These are phyloP conservation scores for Fistularia tabacaria DNA, from an alignment of 2,797 vertebrate genomes.

Conservation along the genomic window DNA sequence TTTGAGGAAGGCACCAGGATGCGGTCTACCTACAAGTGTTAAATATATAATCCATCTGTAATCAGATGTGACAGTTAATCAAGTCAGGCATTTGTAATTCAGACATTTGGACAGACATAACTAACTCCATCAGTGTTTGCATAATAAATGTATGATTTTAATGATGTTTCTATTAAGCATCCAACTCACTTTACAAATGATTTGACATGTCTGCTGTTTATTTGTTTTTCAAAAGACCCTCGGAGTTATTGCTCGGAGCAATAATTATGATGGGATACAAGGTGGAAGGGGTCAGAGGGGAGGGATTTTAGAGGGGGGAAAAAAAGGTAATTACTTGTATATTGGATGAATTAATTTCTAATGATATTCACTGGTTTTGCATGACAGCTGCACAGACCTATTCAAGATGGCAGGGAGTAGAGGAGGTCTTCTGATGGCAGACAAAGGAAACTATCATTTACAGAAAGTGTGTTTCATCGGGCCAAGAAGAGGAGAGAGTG, in stretches of 20 bases:
- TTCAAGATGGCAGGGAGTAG: slow-evolving; percentile 72
- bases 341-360: slow-evolving; percentile 87
- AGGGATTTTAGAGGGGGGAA: slow-evolving; percentile 50
- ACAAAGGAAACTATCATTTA: slow-evolving; percentile 83
- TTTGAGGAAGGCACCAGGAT: slow-evolving; percentile 58
- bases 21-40: slow-evolving; percentile 73
- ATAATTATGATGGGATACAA: slow-evolving; percentile 79
- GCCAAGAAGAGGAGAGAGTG: slow-evolving; percentile 78
- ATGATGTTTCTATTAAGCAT: slow-evolving; percentile 81
- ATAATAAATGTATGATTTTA: slow-evolving; percentile 80
- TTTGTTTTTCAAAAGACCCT: slow-evolving; percentile 74
- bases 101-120: slow-evolving; percentile 77
- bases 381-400: slow-evolving; percentile 85
- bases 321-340: slow-evolving; percentile 81
- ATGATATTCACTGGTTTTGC: slow-evolving; percentile 83
- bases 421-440: slow-evolving; percentile 78
- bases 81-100: slow-evolving; percentile 75
- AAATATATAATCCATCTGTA: slow-evolving; percentile 81
- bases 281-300: slow-evolving; percentile 36
- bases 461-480: slow-evolving; percentile 77
- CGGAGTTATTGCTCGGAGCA: slow-evolving; percentile 82
- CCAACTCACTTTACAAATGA: slow-evolving; percentile 80
- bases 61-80: slow-evolving; percentile 83
- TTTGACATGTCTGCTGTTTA: slow-evolving; percentile 80
- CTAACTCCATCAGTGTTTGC: slow-evolving; percentile 80